These are phyloP conservation scores for Turritopsis rubra DNA, from an alignment of 30 jellyfish, hydroid and myxozoan species.

Conservation along the genomic window DNA sequence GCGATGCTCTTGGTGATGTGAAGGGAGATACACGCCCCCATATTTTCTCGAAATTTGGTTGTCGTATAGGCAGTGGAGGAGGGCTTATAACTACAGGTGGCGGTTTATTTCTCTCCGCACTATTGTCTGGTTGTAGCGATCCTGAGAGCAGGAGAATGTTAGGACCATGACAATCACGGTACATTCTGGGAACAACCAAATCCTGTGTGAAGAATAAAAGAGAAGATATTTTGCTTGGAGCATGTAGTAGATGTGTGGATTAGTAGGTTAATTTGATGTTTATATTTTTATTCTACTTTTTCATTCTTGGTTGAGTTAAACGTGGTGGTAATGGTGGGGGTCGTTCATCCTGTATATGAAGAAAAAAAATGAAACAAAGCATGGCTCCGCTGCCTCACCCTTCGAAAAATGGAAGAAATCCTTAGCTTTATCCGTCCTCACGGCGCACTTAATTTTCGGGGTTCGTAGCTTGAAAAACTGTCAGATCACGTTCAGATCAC, in stretches of 20 bases:
- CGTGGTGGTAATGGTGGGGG: slow-evolving; percentile 49
- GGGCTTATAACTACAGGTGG: slow-evolving; percentile 62
- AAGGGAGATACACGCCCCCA: slow-evolving; percentile 60
- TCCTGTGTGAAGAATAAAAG: slow-evolving; percentile 21
- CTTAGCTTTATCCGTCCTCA: not conserved
- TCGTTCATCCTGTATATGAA: slow-evolving; percentile 15
- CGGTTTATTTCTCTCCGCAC: not conserved
- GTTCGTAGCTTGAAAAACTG: not conserved
- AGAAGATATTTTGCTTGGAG: slow-evolving; percentile 7
- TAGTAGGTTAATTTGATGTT: not conserved
- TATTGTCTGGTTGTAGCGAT: not conserved
- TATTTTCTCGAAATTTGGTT: slow-evolving; percentile 34
- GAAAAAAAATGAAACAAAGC: slow-evolving; percentile 2
- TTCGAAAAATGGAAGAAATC: not conserved
- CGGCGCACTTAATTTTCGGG: not conserved
- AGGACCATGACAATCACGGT: not conserved
- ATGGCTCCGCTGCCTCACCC: not conserved
- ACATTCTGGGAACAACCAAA: not conserved
- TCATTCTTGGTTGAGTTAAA: slow-evolving; percentile 15
- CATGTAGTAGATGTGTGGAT: not conserved
- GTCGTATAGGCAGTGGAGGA: slow-evolving; percentile 88
- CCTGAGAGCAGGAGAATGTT: slow-evolving; percentile 6
- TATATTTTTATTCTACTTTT: not conserved
- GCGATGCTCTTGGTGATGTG: slow-evolving; percentile 80
- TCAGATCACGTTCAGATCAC: too few species aligned